Conservation (phyloP, 1,140 invertebrate genomes). For the Magallana angulata region DNA sequence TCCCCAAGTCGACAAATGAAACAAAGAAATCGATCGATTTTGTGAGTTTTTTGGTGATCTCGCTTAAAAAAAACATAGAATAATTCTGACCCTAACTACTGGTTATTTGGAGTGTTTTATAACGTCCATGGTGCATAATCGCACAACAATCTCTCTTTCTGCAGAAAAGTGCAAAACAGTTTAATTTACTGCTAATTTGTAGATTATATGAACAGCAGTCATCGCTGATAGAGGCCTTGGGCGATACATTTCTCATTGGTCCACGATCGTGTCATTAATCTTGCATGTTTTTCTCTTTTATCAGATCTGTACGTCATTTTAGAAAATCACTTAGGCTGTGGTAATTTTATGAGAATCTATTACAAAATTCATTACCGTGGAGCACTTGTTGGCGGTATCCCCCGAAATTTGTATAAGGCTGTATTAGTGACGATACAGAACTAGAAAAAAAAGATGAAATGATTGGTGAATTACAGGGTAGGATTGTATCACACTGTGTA, state of each 20-base stretch:
- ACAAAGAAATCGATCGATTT: slow-evolving; percentile 19
- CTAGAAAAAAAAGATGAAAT: not conserved
- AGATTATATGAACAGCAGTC: not conserved
- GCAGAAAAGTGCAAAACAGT: not conserved
- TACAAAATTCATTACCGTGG: slow-evolving; percentile 12
- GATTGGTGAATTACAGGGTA: slow-evolving; percentile 6
- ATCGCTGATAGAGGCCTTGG: not conserved
- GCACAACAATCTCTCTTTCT: not conserved
- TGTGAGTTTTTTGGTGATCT: not conserved
- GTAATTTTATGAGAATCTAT: not conserved
- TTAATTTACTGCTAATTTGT: not conserved
- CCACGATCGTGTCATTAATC: slow-evolving; percentile 22
- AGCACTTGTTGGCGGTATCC: not conserved
- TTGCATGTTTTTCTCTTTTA: slow-evolving; percentile 7
- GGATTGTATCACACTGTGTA: not conserved
- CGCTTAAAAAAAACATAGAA: too few relatives aligned
- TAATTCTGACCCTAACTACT: too few relatives aligned
- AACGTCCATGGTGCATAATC: too few relatives aligned
- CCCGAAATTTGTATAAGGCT: not conserved
- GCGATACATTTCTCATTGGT: not conserved
- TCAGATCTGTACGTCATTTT: slow-evolving; percentile 6
- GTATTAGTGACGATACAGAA: not conserved
- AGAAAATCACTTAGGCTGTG: not conserved
- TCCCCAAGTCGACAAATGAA: not conserved
- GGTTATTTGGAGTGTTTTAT: too few relatives aligned